A percentile compares a stretch with the other conserved stretches of the same genome.
These are phyloP conservation scores for Leptinotarsa texana DNA, from an alignment of 1,140 invertebrate genomes.

Conservation along the genomic window DNA sequence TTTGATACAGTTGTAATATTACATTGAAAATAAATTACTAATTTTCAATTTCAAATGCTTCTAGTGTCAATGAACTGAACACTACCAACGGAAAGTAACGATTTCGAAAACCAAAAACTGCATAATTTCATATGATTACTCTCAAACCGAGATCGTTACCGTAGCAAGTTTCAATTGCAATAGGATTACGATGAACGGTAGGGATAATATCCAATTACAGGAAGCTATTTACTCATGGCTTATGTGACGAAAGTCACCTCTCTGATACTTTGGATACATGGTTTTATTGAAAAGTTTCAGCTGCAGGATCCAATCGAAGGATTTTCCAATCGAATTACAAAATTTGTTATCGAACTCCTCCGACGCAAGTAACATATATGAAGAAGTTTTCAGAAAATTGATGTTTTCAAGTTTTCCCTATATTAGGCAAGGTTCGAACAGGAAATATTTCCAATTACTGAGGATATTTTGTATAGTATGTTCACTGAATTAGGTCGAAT, in stretches of 20 bases:
- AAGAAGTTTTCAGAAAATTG: too few species aligned
- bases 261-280: background rate
- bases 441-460: too few species aligned
- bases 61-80: too few species aligned
- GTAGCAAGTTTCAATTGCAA: background rate
- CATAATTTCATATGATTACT: background rate
- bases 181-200: constrained; percentile 11
- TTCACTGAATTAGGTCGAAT: too few species aligned
- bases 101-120: background rate
- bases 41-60: too few species aligned
- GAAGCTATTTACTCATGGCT: constrained; percentile 21
- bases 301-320: background rate
- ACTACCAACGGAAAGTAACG: too few species aligned
- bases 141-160: background rate
- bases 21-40: too few species aligned
- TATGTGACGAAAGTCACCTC: background rate
- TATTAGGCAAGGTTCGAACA: too few species aligned
- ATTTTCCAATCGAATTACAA: background rate
- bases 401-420: too few species aligned
- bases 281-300: constrained; percentile 18
- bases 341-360: too few species aligned
- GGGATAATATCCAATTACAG: constrained; percentile 19
- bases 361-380: too few species aligned
- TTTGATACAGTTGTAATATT: accelerated
- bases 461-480: too few species aligned